Percentiles rank a stretch among this genome's conserved stretches.
These are phyloP conservation scores for Trichomalopsis sarcophagae DNA, from an alignment of 1,140 invertebrate species.

Conservation along the genomic window DNA sequence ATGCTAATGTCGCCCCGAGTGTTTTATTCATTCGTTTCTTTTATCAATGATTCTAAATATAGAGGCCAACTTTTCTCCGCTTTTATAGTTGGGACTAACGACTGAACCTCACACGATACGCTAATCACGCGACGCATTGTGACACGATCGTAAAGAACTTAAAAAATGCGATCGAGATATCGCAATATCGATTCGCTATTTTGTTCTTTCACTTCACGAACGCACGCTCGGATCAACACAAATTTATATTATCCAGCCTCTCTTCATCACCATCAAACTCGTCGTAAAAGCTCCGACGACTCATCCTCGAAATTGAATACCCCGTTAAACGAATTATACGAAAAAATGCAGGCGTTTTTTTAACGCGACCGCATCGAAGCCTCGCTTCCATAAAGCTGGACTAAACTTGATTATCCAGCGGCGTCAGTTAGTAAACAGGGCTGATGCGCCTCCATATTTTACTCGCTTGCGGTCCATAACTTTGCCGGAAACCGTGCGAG, in stretches of 20 bases:
- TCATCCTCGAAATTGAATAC: no score
- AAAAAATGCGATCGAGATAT: not conserved
- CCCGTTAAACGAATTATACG: no score
- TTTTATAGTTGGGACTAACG: not conserved
- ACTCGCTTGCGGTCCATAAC: not conserved
- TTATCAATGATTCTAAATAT: not conserved
- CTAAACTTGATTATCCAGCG: not conserved
- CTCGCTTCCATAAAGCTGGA: not conserved
- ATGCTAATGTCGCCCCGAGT: not conserved
- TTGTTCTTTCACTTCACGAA: no score
- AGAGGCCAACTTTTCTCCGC: no score
- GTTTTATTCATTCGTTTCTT: not conserved
- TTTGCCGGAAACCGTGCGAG: not conserved
- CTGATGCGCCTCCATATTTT: constrained; percentile 14
- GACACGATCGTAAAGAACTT: not conserved
- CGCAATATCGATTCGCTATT: no score
- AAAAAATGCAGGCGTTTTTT: no score
- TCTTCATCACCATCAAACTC: no score
- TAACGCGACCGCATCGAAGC: no score
- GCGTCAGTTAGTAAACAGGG: not conserved
- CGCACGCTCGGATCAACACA: no score
- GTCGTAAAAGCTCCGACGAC: no score
- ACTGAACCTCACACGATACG: not conserved
- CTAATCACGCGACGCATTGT: no score
- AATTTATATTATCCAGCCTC: no score